Evolutionary conservation across 1,140 invertebrate genomes (phyloP), one percentile per base, ranked within the genome.

Genomic region (Chironomus striatipennis): DNA sequence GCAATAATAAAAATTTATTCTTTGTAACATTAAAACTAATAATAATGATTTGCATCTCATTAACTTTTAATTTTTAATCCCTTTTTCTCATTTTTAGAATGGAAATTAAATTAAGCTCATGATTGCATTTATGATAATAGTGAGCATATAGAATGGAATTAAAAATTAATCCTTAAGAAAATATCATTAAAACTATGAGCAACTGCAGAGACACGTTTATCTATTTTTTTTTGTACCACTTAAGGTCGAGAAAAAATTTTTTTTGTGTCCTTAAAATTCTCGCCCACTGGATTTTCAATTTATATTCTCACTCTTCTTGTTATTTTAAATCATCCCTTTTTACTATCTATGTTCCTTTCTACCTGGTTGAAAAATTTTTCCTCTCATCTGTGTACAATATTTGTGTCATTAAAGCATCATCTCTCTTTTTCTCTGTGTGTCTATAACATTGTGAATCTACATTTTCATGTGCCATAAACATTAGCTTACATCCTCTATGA

Each of bases 51-150:
- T 57, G 47, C 47, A 57, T 57, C 47, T 57, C 47, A 57, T 57
- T 57, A 57, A 57, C 12, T 57, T 57, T 57, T 57, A 57, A 57
- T 57, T 57, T 57, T 57, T 57, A 12, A 15, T 57, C 12, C 12
- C n/a, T 15, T 12, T 57, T 15, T 15, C 47, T n/a, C 47, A 57
- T 12, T 57, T n/a, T 57, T 57, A 5, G 47, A 57, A n/a, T 15
- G 47, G 12, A 34, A 12, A 57, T 57, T n/a, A 57, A 57, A 57
- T 57, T 57, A 57, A 57, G 47, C 47, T 57, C 47, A 57, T 57
- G n/a, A 57, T 57, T 57, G 47, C 47, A 57, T 57, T 57, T 57
- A 57, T 57, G 47, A 57, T 57, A 57, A n/a, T 57, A n/a, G n/a
- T 57, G n/a, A 57, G 47, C 47, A n/a, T 57, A 57, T n/a, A 57